Evolutionary conservation across 2,888 invertebrate species (phyloP).

Genomic region (Entomobrya proxima): DNA sequence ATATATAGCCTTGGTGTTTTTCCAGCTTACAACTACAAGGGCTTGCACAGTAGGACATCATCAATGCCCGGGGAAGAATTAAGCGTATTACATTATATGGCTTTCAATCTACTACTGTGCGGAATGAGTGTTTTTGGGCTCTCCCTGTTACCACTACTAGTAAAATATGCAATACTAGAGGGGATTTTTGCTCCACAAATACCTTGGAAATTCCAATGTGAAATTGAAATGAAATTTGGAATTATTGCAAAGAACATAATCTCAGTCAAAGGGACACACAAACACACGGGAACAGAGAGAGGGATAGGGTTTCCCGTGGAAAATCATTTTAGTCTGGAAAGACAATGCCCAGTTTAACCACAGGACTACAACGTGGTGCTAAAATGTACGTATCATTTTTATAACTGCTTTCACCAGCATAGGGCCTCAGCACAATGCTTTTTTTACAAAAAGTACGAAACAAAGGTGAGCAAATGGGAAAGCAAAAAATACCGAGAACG

Average conservation of each 20-base stretch:
- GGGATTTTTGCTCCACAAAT: neutral
- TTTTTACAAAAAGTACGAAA: too few species aligned
- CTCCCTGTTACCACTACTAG: too few species aligned
- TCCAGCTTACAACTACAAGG: neutral
- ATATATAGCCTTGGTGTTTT: neutral
- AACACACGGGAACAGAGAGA: neutral
- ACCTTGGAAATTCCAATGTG: neutral
- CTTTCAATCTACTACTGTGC: neutral
- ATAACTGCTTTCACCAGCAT: too few species aligned
- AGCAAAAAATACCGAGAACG: neutral
- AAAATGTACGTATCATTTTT: too few species aligned
- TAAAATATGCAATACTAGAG: neutral
- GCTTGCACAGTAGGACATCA: neutral
- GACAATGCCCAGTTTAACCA: too few species aligned
- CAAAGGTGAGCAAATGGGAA: neutral
- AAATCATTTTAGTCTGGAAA: too few species aligned
- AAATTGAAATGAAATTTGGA: slow-evolving; percentile 20
- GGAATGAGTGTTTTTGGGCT: neutral
- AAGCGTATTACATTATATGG: neutral
- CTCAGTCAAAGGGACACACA: neutral
- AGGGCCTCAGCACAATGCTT: too few species aligned
- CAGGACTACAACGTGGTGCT: too few species aligned
- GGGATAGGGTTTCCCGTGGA: too few species aligned
- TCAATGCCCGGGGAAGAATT: neutral
- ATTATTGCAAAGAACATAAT: neutral